Evolutionary conservation across 2,888 invertebrate species (phyloP).

Genomic region (Xestia rhomboidea): DNA sequence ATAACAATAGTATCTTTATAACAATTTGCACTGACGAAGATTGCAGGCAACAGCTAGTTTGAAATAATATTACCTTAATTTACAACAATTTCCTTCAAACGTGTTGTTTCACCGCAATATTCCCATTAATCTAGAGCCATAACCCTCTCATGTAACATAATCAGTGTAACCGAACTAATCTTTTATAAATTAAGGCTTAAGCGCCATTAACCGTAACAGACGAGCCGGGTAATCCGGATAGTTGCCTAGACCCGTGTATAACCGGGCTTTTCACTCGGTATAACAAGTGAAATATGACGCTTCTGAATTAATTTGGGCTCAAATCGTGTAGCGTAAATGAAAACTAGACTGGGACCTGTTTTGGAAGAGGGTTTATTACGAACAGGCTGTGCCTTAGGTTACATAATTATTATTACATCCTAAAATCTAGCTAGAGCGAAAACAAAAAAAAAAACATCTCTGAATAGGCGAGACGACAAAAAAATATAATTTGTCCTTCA

Average conservation of each 20-base stretch:
- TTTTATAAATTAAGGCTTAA: slow-evolving; percentile 59
- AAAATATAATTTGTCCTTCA: too few relatives aligned
- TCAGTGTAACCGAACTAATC: slow-evolving; percentile 48
- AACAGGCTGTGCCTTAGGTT: background rate
- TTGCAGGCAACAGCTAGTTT: background rate
- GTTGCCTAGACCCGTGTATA: slow-evolving; percentile 33
- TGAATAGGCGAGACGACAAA: background rate
- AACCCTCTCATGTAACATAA: slow-evolving; percentile 45
- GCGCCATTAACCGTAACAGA: slow-evolving; percentile 37
- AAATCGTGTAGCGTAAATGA: slow-evolving; percentile 20
- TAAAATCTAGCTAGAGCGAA: background rate
- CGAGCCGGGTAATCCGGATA: slow-evolving; percentile 42
- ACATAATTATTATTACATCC: background rate
- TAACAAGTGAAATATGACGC: slow-evolving; percentile 55
- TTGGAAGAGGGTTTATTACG: background rate
- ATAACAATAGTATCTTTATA: too few relatives aligned
- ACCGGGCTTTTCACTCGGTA: slow-evolving; percentile 37
- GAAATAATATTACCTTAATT: background rate
- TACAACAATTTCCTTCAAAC: background rate
- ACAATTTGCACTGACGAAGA: too few relatives aligned
- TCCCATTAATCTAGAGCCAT: slow-evolving; percentile 30
- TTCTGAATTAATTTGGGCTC: slow-evolving; percentile 2
- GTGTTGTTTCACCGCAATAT: background rate
- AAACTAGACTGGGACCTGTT: background rate
- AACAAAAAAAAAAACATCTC: background rate